A percentile compares a stretch with the other conserved stretches of the same genome.
Conservation (phyloP, 2,797 vertebrate genomes). For the Aulostomus chinensis region DNA sequence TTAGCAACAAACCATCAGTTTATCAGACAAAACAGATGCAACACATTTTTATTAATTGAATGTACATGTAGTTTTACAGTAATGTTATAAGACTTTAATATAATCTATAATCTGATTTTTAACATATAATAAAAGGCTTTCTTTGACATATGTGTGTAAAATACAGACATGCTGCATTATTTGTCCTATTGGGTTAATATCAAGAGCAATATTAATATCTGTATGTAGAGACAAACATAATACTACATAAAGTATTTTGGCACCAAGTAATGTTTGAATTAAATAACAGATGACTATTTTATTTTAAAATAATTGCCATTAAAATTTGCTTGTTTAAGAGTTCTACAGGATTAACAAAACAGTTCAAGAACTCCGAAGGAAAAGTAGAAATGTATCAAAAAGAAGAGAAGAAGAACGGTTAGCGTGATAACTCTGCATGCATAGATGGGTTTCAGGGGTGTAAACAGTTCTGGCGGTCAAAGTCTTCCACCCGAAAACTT, state of each 20-base stretch:
- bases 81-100: slow-evolving; percentile 35
- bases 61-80: slow-evolving; percentile 50
- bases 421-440: slow-evolving; percentile 49
- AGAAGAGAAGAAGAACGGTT: slow-evolving; percentile 20
- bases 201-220: slow-evolving; percentile 39
- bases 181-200: slow-evolving; percentile 36
- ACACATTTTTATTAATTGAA: slow-evolving; percentile 59
- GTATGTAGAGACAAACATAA: slow-evolving; percentile 30
- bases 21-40: slow-evolving; percentile 29
- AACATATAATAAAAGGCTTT: slow-evolving; percentile 23
- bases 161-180: slow-evolving; percentile 40
- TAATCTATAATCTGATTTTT: slow-evolving; percentile 18
- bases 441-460: slow-evolving; percentile 21
- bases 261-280: slow-evolving; percentile 36
- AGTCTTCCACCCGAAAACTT: slow-evolving; percentile 30
- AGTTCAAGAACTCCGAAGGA: too few relatives aligned
- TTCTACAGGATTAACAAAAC: too few relatives aligned
- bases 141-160: slow-evolving; percentile 44
- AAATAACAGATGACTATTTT: neutral
- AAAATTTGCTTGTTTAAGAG: too few relatives aligned
- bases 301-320: too few relatives aligned
- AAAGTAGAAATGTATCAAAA: slow-evolving; percentile 68
- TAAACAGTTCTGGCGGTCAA: too few relatives aligned
- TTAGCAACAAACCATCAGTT: slow-evolving; percentile 22
- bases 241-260: slow-evolving; percentile 52